These are phyloP conservation scores for Monopterus albus DNA, from an alignment of 2,113 vertebrate species.

Conservation along the genomic window DNA sequence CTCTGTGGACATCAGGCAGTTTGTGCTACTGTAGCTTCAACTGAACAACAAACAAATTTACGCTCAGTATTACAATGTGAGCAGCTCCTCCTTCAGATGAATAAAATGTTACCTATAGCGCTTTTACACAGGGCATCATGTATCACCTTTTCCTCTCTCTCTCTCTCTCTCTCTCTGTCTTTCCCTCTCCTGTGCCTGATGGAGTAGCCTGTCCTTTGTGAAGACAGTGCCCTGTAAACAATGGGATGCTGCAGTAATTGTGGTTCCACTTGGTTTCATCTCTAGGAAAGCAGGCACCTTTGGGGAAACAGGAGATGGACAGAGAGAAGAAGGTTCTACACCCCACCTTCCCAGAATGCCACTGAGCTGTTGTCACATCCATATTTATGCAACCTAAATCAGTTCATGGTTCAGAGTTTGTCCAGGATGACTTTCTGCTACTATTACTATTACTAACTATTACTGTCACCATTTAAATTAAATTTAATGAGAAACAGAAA, in stretches of 20 bases:
- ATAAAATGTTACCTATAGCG: conserved; percentile 21
- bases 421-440: neutral
- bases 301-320: conserved; percentile 28
- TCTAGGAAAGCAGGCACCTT: conserved; percentile 47
- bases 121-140: conserved; percentile 19
- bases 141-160: conserved; percentile 20
- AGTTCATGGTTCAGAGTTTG: neutral
- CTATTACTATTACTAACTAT: neutral
- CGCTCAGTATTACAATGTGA: conserved; percentile 33
- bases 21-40: neutral
- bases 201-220: conserved; percentile 44
- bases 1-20: conserved; percentile 10
- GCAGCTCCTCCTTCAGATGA: conserved; percentile 30
- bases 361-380: conserved; percentile 12
- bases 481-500: neutral
- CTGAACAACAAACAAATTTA: conserved; percentile 19
- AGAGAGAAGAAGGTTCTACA: conserved; percentile 8
- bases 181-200: neutral
- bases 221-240: conserved; percentile 60
- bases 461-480: conserved; percentile 1
- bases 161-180: conserved; percentile 15
- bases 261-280: conserved; percentile 65
- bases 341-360: conserved; percentile 8
- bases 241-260: conserved; percentile 65
- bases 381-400: neutral